These are phyloP conservation scores for Leptinotarsa undecemlineata DNA, from an alignment of 1,140 invertebrate genomes.

Conservation along the genomic window DNA sequence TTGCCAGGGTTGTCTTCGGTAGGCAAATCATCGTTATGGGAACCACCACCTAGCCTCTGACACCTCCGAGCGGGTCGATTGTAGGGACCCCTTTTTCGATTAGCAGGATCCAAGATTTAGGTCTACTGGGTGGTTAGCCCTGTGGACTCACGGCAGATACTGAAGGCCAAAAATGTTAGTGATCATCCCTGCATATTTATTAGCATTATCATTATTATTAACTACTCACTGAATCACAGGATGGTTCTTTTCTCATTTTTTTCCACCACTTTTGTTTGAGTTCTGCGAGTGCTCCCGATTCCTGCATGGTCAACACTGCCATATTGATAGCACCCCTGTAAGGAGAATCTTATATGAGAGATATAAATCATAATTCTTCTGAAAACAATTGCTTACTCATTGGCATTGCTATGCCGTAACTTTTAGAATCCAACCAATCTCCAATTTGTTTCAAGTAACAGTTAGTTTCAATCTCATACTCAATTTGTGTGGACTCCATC, in stretches of 20 bases:
- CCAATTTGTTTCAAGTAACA: conserved; percentile 81
- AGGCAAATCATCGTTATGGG: too few species aligned
- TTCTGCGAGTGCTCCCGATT: conserved; percentile 73
- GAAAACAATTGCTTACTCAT: conserved; percentile 64
- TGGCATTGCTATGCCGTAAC: conserved; percentile 78
- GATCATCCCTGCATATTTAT: too few species aligned
- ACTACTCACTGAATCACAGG: conserved; percentile 57
- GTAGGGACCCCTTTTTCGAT: too few species aligned
- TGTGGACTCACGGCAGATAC: too few species aligned
- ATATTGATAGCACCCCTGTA: conserved; percentile 74
- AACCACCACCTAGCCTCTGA: too few species aligned
- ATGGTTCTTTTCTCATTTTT: conserved; percentile 57
- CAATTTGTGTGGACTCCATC: conserved; percentile 84
- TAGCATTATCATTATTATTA: too few species aligned
- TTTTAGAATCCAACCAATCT: conserved; percentile 76
- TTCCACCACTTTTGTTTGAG: conserved; percentile 90
- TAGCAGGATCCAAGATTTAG: too few species aligned
- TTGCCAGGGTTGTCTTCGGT: too few species aligned
- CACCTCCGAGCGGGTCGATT: too few species aligned
- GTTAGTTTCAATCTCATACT: conserved; percentile 76
- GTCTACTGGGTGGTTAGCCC: too few species aligned
- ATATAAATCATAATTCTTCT: neutral
- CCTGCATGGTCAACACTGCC: conserved; percentile 79
- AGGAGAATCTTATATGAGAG: conserved; percentile 49
- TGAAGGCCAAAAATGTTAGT: too few species aligned